A percentile compares a stretch with the other conserved stretches of the same genome.
phyloP scores from a whole-genome alignment of 2,113 vertebrate genomes.

The Murina feae region DNA sequence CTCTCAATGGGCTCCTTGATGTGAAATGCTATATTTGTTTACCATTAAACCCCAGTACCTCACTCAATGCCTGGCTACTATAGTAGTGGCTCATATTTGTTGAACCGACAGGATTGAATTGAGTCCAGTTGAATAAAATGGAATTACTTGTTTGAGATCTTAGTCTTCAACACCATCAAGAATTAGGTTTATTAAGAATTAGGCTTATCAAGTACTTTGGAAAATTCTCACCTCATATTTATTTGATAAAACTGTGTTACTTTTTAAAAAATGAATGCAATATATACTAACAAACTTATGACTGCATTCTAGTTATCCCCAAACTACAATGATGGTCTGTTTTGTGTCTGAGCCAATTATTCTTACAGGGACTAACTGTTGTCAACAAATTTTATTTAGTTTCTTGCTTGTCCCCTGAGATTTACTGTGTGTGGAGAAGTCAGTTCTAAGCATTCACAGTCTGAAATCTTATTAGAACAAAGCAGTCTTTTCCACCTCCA shows the following conservation, averaged over 20 bases:
- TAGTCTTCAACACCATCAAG: slow-evolving; percentile 12
- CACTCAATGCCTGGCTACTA: background rate
- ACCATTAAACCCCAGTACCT: background rate
- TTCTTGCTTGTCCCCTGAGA: slow-evolving; percentile 51
- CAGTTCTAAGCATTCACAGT: background rate
- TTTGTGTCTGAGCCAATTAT: slow-evolving; percentile 56
- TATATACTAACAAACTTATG: background rate
- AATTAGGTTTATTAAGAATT: background rate
- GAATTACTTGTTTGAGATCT: background rate
- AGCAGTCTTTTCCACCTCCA: background rate
- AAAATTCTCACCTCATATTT: background rate
- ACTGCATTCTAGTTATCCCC: background rate
- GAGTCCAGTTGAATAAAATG: background rate
- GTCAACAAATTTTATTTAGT: slow-evolving; percentile 65
- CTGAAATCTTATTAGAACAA: slow-evolving; percentile 34
- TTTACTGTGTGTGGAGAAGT: slow-evolving; percentile 43
- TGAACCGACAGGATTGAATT: background rate
- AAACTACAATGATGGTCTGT: background rate
- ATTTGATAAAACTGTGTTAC: background rate
- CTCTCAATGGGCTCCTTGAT: background rate
- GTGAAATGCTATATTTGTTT: background rate
- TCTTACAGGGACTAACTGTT: slow-evolving; percentile 54
- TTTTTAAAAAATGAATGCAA: background rate
- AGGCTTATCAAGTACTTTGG: background rate
- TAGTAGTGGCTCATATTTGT: background rate